These are phyloP conservation scores for Sclerurus mexicanus DNA, from an alignment of 2,113 vertebrate species.

Conservation along the genomic window DNA sequence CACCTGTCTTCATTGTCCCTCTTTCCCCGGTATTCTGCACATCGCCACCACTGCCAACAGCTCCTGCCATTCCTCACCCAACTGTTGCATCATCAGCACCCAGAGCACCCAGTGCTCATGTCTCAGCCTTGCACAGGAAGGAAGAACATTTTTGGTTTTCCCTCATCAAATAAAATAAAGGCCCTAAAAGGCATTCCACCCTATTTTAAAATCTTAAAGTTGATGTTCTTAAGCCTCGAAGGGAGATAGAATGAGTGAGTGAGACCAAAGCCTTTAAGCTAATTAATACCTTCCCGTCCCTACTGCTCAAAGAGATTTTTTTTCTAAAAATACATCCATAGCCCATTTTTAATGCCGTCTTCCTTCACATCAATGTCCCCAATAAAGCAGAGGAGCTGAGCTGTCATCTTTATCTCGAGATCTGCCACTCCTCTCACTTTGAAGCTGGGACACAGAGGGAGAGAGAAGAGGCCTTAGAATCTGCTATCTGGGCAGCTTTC, in stretches of 20 bases:
- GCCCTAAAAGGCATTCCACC: constrained; percentile 30
- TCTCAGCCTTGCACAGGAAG: neutral
- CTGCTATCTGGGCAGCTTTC: neutral
- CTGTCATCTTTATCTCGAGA: constrained; percentile 13
- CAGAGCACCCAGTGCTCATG: neutral
- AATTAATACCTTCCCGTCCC: constrained; percentile 62
- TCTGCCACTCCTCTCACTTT: neutral
- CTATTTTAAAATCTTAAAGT: constrained; percentile 60
- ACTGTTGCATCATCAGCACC: neutral
- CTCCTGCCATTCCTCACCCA: neutral
- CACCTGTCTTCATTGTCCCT: neutral
- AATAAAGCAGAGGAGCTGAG: constrained; percentile 27
- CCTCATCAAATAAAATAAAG: neutral
- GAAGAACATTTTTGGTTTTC: neutral
- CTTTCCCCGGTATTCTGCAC: neutral
- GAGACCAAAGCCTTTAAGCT: constrained; percentile 65
- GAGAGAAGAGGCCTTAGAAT: neutral
- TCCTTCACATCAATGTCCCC: constrained; percentile 23
- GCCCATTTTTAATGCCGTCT: constrained; percentile 41
- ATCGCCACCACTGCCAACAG: neutral
- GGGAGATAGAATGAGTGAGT: constrained; percentile 21
- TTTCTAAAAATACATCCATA: constrained; percentile 57
- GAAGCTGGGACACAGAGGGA: neutral
- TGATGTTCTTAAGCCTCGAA: constrained; percentile 44
- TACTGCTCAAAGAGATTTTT: constrained; percentile 1